These are phyloP conservation scores for Chaetorhynchus papuensis DNA, from an alignment of 2,113 vertebrate species.

Conservation along the genomic window DNA sequence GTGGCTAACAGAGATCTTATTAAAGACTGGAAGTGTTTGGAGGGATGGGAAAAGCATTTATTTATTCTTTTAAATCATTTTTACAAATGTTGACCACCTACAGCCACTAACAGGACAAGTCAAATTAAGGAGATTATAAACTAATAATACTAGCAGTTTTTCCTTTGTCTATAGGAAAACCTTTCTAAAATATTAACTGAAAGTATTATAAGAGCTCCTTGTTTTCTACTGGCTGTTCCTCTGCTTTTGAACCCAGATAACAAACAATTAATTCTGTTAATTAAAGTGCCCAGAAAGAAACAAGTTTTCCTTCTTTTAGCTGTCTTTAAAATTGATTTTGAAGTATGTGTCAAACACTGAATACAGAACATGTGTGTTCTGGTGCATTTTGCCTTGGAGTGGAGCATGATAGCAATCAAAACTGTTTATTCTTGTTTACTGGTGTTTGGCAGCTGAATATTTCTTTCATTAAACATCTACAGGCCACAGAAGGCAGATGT, in stretches of 20 bases:
- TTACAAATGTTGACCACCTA: background rate
- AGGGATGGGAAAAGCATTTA: background rate
- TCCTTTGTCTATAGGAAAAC: background rate
- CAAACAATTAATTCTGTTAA: background rate
- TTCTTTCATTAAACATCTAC: background rate
- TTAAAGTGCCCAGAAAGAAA: background rate
- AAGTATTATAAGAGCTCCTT: background rate
- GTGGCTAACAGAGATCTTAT: background rate
- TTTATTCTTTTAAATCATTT: background rate
- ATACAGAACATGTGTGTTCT: background rate
- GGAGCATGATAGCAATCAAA: background rate
- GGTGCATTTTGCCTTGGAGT: background rate
- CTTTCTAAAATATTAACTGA: background rate
- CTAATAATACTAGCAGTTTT: background rate
- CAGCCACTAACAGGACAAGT: background rate
- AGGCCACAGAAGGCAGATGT: background rate
- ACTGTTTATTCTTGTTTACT: background rate
- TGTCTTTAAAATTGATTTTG: background rate
- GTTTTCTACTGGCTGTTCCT: background rate
- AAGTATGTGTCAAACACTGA: background rate
- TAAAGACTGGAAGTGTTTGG: background rate
- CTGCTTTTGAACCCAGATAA: background rate
- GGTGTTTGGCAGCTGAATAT: background rate
- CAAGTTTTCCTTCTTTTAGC: background rate
- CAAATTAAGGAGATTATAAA: background rate